Evolutionary conservation across 1,140 invertebrate species (phyloP), one percentile per base, ranked within the genome.

Genomic region (Ylistrum balloti): DNA sequence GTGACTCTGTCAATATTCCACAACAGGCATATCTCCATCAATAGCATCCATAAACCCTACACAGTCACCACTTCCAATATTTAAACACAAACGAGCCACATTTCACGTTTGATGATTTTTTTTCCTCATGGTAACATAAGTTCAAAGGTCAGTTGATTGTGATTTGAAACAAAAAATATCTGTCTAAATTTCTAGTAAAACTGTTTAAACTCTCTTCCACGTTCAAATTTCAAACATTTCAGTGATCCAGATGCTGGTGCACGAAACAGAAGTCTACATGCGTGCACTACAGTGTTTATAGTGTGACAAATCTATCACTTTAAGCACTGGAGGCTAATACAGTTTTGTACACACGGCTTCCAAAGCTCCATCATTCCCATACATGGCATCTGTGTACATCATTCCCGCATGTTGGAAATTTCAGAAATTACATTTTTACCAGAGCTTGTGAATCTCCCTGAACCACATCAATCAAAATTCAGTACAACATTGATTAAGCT

Each of bases 221-320:
- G 11, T 48, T 48, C 11, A 48, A 48, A 48, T 48, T 48, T 74
- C 56, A 74, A 74, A 74, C n/a, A 28, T 74, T 74, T 74, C 56
- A 74, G 22, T 28, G 56, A 74, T 74, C 56, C 22, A 74, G 56
- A 74, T 74, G n/a, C 22, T 74, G 56, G 2, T 74, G n/a, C 56
- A 28, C 56, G 28, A n/a, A n/a, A 74, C 56, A 74, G 22, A 74
- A 28, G 28, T 28, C 22, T 1, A 28, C 56, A 74, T 28, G 56
- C 56, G 56, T 74, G 56, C 56, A 74, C 22, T 28, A 74, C n/a
- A 28, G 56, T 74, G n/a, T 74, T 74, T 74, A 74, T n/a, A 74
- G 22, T 9, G 56, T n/a, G 56, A 74, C 56, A 74, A 74, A 74
- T 74, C 56, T 74, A 28, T 74, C 56, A 17, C 56, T 74, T 28